Evolutionary conservation across 2,113 vertebrate genomes (phyloP).

Genomic region (Edolisoma coerulescens): DNA sequence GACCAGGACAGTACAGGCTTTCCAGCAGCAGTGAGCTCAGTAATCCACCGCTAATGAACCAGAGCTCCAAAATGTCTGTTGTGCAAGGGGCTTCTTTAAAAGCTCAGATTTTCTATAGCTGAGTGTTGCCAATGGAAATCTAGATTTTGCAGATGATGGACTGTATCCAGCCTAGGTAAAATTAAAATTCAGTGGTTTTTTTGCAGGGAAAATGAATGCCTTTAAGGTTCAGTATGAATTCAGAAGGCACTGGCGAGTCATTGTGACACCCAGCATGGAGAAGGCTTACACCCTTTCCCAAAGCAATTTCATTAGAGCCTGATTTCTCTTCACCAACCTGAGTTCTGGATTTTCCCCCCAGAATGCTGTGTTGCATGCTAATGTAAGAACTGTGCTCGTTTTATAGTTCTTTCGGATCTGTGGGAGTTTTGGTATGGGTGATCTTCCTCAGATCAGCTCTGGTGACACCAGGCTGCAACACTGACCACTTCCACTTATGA

Average conservation of each 20-base stretch:
- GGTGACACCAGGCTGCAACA: not conserved
- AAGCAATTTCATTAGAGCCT: not conserved
- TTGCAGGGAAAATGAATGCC: not conserved
- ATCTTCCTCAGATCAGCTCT: not conserved
- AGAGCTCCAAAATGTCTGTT: not conserved
- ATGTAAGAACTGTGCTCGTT: accelerated
- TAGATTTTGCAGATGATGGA: not conserved
- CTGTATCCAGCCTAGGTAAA: not conserved
- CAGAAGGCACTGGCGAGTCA: not conserved
- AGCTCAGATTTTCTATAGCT: not conserved
- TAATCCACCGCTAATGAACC: not conserved
- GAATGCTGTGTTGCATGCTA: not conserved
- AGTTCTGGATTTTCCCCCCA: not conserved
- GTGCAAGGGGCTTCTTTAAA: not conserved
- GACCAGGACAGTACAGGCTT: not conserved
- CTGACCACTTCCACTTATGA: not conserved
- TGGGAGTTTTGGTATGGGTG: not conserved
- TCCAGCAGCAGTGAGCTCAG: not conserved
- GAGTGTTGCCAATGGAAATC: not conserved
- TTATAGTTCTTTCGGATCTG: not conserved
- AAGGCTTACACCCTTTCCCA: not conserved
- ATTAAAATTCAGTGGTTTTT: not conserved
- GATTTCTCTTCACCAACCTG: not conserved
- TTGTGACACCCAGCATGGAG: accelerated
- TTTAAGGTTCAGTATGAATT: not conserved